Percentiles rank a stretch among this genome's conserved stretches.
These are phyloP conservation scores for Neosilurus mollespiculum DNA, from an alignment of 2,797 vertebrate species.

Conservation along the genomic window DNA sequence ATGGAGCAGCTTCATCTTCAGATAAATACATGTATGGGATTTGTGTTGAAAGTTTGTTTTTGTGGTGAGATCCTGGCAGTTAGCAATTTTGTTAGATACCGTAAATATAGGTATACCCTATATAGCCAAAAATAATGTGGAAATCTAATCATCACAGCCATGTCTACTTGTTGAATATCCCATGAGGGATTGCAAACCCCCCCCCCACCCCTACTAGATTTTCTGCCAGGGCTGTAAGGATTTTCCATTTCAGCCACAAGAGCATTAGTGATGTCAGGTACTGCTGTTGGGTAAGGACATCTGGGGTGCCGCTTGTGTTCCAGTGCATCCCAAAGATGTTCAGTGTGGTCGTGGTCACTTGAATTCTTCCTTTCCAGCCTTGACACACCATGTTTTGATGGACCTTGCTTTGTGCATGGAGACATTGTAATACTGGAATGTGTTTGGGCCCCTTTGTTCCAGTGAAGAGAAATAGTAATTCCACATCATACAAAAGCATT, in stretches of 20 bases:
- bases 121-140: background rate
- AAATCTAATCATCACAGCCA: too few species aligned
- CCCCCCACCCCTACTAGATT: background rate
- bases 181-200: too few species aligned
- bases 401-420: background rate
- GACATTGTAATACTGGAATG: background rate
- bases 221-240: background rate
- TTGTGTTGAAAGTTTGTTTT: background rate
- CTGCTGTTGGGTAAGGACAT: background rate
- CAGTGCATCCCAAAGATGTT: background rate
- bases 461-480: background rate
- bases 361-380: background rate
- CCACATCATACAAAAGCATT: background rate
- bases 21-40: background rate
- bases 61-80: too few species aligned
- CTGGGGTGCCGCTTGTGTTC: background rate
- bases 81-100: background rate
- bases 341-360: background rate
- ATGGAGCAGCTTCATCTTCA: background rate
- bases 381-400: background rate
- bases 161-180: too few species aligned
- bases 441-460: background rate
- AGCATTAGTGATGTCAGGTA: too few species aligned
- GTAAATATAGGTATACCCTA: background rate
- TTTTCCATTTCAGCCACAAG: background rate